Evolutionary conservation across 1,140 invertebrate species (phyloP).

Genomic region (Anastatus disparis): DNA sequence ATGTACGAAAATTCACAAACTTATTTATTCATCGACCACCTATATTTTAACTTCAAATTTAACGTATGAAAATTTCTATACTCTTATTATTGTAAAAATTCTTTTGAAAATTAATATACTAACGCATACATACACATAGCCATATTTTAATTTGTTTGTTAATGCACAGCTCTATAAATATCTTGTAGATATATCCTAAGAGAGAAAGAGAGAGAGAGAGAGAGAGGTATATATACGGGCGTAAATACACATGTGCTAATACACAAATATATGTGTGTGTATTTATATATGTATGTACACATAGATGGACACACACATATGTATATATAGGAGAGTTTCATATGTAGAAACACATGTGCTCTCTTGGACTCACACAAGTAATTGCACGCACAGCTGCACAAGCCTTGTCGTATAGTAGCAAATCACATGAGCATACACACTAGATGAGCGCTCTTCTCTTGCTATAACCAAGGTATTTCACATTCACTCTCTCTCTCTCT

Average conservation of each 20-base stretch:
- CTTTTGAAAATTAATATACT: too few relatives aligned
- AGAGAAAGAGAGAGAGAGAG: too few relatives aligned
- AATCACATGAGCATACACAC: neutral
- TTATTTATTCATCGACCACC: too few relatives aligned
- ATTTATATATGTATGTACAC: neutral
- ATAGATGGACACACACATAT: neutral
- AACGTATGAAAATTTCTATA: too few relatives aligned
- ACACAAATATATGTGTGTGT: too few relatives aligned
- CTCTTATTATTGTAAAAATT: too few relatives aligned
- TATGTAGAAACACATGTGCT: neutral
- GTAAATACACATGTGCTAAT: neutral
- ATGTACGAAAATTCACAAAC: too few relatives aligned
- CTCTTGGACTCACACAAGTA: conserved; percentile 6
- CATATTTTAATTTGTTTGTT: neutral
- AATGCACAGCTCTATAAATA: neutral
- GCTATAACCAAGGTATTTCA: neutral
- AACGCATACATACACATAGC: neutral
- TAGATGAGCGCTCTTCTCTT: too few relatives aligned
- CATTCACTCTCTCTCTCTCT: too few relatives aligned
- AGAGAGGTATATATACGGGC: neutral
- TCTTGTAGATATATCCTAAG: neutral
- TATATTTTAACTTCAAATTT: too few relatives aligned
- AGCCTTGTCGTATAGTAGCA: neutral
- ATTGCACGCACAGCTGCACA: conserved; percentile 33
- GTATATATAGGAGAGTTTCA: neutral